A percentile compares a stretch with the other conserved stretches of the same genome.
phyloP scores from a whole-genome alignment of 2,113 vertebrate genomes.

The Lagopus muta region DNA sequence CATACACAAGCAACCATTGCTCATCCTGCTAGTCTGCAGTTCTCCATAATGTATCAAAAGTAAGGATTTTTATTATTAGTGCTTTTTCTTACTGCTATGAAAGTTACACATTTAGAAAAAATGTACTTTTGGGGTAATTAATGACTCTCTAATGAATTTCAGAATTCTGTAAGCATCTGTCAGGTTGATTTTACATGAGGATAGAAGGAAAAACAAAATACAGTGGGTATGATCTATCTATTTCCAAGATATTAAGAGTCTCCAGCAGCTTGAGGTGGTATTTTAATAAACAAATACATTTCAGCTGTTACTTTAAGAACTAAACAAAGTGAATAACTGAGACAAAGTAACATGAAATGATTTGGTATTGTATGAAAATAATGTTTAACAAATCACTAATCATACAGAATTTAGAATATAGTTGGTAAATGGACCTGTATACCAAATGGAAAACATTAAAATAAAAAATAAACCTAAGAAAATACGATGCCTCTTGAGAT shows the following conservation, averaged over 20 bases:
- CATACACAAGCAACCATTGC: background rate
- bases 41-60: background rate
- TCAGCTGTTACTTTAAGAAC: background rate
- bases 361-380: background rate
- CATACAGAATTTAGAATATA: background rate
- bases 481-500: background rate
- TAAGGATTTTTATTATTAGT: background rate
- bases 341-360: background rate
- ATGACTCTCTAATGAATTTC: constrained; percentile 45
- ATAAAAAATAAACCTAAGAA: constrained; percentile 6
- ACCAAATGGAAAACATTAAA: background rate
- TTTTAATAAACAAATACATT: background rate
- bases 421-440: background rate
- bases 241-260: background rate
- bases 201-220: background rate
- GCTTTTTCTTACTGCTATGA: background rate
- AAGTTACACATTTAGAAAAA: background rate
- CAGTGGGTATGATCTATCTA: background rate
- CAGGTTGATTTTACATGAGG: constrained; percentile 41
- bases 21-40: background rate
- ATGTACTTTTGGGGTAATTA: constrained; percentile 32
- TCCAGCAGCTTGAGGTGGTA: background rate
- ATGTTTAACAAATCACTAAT: background rate
- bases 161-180: constrained; percentile 37
- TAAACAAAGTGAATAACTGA: background rate